Conservation (phyloP, 2,113 vertebrate species). For the Panurus biarmicus region DNA sequence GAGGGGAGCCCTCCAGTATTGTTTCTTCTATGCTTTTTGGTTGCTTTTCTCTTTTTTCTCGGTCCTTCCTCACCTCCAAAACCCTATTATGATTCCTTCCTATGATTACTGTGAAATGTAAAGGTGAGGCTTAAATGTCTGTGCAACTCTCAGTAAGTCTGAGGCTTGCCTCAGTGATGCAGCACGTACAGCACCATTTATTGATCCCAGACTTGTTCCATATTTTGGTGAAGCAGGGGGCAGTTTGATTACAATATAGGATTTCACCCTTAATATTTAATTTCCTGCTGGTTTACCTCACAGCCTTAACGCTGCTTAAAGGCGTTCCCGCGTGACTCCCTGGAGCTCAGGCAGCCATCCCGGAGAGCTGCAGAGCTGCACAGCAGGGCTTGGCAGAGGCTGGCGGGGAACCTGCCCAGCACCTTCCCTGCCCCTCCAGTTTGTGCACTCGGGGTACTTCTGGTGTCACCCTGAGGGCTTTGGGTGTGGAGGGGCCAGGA, state of each 20-base stretch:
- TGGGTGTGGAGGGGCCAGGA: background rate
- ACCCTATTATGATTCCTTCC: background rate
- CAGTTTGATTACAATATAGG: background rate
- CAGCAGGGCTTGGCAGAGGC: background rate
- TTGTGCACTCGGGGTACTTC: background rate
- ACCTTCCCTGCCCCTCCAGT: background rate
- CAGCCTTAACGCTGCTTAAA: background rate
- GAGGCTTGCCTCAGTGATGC: background rate
- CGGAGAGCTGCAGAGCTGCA: background rate
- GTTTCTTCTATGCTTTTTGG: background rate
- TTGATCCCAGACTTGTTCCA: background rate
- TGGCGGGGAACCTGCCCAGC: background rate
- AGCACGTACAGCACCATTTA: background rate
- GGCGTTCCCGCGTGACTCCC: background rate
- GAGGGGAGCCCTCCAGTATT: background rate
- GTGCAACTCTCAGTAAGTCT: background rate
- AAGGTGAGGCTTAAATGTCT: background rate
- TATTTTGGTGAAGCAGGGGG: background rate
- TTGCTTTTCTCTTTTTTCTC: background rate
- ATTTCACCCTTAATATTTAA: slow-evolving; percentile 7
- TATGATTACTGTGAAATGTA: background rate
- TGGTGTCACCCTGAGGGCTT: background rate
- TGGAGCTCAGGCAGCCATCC: background rate
- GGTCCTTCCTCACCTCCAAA: background rate
- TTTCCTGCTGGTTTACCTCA: background rate